Conservation (phyloP, 2,888 invertebrate species). For the Pseudanteris insignis region DNA sequence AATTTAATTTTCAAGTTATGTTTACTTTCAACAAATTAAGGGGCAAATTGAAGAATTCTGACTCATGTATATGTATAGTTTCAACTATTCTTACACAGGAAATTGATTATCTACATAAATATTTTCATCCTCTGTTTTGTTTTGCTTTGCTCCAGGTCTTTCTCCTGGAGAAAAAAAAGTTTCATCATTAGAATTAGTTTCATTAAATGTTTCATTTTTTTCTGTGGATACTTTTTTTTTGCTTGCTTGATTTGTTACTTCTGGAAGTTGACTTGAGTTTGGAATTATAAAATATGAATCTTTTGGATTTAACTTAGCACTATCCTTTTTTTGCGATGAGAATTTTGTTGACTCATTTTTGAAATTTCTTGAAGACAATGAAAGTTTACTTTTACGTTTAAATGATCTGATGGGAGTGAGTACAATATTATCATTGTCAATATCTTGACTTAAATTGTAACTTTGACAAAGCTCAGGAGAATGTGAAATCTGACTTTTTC, state of each 20-base stretch:
- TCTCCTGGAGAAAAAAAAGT: slow-evolving; percentile 52
- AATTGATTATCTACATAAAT: neutral
- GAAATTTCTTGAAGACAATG: slow-evolving; percentile 4
- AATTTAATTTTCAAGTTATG: too few relatives aligned
- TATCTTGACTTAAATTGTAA: neutral
- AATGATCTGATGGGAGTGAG: slow-evolving; percentile 15
- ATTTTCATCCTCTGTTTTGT: slow-evolving; percentile 14
- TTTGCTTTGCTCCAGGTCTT: slow-evolving; percentile 24
- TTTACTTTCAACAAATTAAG: too few relatives aligned
- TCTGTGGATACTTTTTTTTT: slow-evolving; percentile 11
- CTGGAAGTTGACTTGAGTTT: slow-evolving; percentile 3
- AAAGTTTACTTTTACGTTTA: slow-evolving; percentile 16
- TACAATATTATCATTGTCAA: slow-evolving; percentile 3
- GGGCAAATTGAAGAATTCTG: too few relatives aligned
- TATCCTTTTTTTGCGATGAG: neutral
- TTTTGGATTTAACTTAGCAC: neutral
- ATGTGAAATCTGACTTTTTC: neutral
- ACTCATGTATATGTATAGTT: neutral
- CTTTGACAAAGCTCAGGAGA: too few relatives aligned
- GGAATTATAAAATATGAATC: slow-evolving; percentile 15
- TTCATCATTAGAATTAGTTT: slow-evolving; percentile 45
- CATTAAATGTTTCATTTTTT: neutral
- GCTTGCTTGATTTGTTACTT: slow-evolving; percentile 2
- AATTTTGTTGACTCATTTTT: neutral
- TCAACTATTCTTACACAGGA: neutral